Conservation (phyloP, 1,140 invertebrate genomes). For the Cryptotermes secundus region DNA sequence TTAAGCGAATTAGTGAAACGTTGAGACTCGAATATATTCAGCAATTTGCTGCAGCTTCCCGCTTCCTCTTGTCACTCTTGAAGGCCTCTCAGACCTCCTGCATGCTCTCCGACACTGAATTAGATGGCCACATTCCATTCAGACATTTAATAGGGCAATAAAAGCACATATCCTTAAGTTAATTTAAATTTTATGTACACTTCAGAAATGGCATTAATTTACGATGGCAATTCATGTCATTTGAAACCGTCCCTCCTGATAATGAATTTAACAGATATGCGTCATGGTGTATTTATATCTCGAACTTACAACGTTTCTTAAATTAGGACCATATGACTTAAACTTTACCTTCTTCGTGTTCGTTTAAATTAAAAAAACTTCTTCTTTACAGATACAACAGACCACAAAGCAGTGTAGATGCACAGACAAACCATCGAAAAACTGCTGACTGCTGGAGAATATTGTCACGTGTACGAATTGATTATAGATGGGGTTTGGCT, state of each 20-base stretch:
- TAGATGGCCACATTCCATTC: not conserved
- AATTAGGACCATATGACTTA: too few species aligned
- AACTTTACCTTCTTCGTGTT: too few species aligned
- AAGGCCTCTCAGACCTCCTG: not conserved
- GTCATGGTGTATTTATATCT: too few species aligned
- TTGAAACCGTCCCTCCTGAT: not conserved
- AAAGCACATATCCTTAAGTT: not conserved
- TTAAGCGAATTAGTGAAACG: constrained; percentile 3
- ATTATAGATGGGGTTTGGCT: too few species aligned
- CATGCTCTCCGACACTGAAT: not conserved
- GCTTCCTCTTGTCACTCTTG: not conserved
- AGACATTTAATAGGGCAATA: not conserved
- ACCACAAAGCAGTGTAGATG: too few species aligned
- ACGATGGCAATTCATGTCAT: not conserved
- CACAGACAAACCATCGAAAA: too few species aligned
- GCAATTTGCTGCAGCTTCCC: not conserved
- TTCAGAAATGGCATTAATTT: not conserved
- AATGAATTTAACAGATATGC: not conserved
- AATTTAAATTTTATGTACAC: not conserved
- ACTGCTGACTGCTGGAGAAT: too few species aligned
- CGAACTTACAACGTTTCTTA: too few species aligned
- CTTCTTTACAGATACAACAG: too few species aligned
- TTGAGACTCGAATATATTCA: not conserved
- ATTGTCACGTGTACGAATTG: too few species aligned
- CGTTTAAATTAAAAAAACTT: too few species aligned